A percentile compares a stretch with the other conserved stretches of the same genome.
These are phyloP conservation scores for Cheilosia vernalis DNA, from an alignment of 2,888 invertebrate species.

Conservation along the genomic window DNA sequence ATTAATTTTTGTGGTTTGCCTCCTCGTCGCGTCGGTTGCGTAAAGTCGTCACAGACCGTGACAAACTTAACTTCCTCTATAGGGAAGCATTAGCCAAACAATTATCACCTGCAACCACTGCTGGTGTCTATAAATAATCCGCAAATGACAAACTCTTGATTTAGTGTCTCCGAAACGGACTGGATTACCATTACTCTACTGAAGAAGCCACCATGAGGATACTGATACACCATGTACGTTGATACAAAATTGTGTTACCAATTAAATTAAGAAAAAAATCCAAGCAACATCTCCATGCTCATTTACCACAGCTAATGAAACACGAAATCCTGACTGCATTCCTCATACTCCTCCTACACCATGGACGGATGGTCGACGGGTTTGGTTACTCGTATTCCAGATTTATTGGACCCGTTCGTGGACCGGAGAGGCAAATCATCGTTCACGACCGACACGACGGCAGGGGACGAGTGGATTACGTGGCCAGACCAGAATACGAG, in stretches of 20 bases:
- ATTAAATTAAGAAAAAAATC: conserved; percentile 1
- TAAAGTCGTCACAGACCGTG: conserved; percentile 61
- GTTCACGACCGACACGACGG: conserved; percentile 80
- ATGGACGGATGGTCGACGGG: conserved; percentile 75
- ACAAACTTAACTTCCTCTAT: conserved; percentile 66
- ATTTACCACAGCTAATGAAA: conserved; percentile 69
- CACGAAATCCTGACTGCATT: conserved; percentile 28
- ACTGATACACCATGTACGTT: conserved; percentile 51
- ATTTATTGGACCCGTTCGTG: conserved; percentile 90
- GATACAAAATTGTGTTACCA: conserved; percentile 16
- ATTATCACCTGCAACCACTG: conserved; percentile 46
- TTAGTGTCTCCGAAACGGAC: conserved; percentile 66
- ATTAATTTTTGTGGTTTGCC: conserved; percentile 56
- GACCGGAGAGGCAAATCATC: conserved; percentile 83
- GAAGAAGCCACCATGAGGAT: conserved; percentile 45
- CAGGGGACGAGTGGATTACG: conserved; percentile 87
- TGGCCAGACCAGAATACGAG: conserved; percentile 90
- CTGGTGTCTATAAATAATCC: conserved; percentile 71
- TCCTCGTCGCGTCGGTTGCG: conserved; percentile 39
- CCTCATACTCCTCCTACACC: conserved; percentile 53
- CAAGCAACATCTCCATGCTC: conserved; percentile 43
- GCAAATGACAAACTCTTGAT: conserved; percentile 52
- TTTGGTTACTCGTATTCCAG: conserved; percentile 88
- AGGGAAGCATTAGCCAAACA: conserved; percentile 62
- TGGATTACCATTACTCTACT: conserved; percentile 40